A percentile compares a stretch with the other conserved stretches of the same genome.
Conservation (phyloP, 2,888 invertebrate genomes). For the Phortica magna region DNA sequence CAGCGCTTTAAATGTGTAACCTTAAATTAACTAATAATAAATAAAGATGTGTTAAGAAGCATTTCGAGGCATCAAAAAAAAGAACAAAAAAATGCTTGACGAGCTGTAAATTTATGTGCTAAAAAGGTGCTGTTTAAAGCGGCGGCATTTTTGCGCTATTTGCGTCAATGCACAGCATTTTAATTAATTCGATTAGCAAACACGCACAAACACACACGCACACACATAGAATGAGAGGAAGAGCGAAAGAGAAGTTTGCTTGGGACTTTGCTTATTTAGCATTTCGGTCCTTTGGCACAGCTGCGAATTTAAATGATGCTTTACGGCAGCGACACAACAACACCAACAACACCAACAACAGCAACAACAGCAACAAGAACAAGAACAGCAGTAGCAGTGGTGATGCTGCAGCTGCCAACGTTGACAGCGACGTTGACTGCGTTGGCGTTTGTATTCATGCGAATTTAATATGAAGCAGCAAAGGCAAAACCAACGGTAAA, state of each 20-base stretch:
- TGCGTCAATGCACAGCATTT: slow-evolving; percentile 59
- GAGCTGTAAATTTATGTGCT: no score
- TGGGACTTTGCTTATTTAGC: background rate
- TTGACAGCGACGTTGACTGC: background rate
- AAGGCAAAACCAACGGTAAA: slow-evolving; percentile 13
- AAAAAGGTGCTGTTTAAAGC: no score
- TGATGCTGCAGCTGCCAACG: slow-evolving; percentile 11
- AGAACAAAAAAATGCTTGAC: no score
- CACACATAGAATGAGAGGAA: background rate
- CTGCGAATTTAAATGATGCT: background rate
- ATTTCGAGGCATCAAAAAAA: no score
- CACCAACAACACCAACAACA: no score
- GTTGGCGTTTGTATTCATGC: slow-evolving; percentile 15
- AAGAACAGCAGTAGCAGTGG: background rate
- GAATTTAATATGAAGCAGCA: slow-evolving; percentile 32
- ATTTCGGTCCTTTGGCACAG: background rate
- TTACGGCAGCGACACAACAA: no score
- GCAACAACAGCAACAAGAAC: background rate
- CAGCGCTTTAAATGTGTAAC: no score
- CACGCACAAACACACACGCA: slow-evolving; percentile 37
- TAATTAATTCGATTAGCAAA: slow-evolving; percentile 69
- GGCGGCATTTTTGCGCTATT: slow-evolving; percentile 30
- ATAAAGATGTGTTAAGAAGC: no score
- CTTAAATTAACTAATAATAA: no score
- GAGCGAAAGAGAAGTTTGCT: background rate